Conservation (phyloP, 2,888 invertebrate species). For the Lasioglossum figueresi region DNA sequence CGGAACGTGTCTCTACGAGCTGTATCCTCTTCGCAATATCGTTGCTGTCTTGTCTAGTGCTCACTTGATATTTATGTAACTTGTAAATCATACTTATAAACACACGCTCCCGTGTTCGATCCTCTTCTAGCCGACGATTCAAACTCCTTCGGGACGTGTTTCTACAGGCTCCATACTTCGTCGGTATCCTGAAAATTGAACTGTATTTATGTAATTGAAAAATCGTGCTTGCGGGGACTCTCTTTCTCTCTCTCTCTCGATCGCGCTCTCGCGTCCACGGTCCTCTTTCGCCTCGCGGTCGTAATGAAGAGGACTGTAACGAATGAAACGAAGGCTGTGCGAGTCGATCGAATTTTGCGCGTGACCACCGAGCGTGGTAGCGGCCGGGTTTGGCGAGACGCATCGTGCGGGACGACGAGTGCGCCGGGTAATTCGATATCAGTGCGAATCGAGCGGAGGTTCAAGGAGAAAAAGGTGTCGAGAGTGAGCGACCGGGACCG, state of each 20-base stretch:
- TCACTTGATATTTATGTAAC: background rate
- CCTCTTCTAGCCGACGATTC: background rate
- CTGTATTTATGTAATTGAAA: slow-evolving; percentile 5
- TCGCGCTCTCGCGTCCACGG: background rate
- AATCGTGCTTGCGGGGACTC: background rate
- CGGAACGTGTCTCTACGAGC: background rate
- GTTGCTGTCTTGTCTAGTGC: background rate
- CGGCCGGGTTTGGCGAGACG: background rate
- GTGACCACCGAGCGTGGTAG: slow-evolving; percentile 9
- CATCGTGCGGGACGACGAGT: slow-evolving; percentile 4
- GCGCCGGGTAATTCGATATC: slow-evolving; percentile 11
- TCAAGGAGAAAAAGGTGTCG: background rate
- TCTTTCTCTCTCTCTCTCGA: background rate
- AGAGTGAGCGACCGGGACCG: background rate
- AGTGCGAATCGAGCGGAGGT: slow-evolving; percentile 19
- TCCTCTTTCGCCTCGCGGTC: background rate
- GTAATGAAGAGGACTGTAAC: background rate
- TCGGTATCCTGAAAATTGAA: background rate
- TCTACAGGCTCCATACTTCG: background rate
- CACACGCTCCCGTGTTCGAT: background rate
- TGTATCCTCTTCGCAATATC: background rate
- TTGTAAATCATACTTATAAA: background rate
- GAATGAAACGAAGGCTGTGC: background rate
- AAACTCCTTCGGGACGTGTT: background rate
- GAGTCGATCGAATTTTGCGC: background rate